phyloP scores from a whole-genome alignment of 2,113 vertebrate species.

The Elaphurus davidianus region DNA sequence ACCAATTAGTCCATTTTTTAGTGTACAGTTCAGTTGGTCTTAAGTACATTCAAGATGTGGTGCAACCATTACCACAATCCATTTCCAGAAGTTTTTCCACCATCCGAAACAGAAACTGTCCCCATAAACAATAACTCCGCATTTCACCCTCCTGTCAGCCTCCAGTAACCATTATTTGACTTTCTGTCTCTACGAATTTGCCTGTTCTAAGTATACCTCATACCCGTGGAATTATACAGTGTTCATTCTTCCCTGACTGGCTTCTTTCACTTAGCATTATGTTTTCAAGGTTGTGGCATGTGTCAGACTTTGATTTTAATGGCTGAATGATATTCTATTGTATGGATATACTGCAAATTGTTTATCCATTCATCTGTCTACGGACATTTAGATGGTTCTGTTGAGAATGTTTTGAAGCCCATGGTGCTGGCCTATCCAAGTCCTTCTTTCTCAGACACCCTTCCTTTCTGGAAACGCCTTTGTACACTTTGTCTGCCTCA shows the following conservation, averaged over 20 bases:
- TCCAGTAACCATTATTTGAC: not conserved
- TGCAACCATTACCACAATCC: not conserved
- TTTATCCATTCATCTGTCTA: not conserved
- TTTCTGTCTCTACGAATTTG: not conserved
- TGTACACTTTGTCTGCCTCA: not conserved
- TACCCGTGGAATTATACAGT: not conserved
- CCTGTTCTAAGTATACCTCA: not conserved
- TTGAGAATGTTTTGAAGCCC: not conserved
- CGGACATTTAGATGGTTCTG: not conserved
- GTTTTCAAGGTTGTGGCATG: not conserved
- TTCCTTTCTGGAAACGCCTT: not conserved
- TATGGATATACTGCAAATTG: no score
- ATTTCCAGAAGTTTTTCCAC: not conserved
- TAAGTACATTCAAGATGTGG: not conserved
- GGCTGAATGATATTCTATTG: not conserved
- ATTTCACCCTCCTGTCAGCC: not conserved
- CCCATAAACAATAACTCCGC: not conserved
- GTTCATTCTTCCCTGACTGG: not conserved
- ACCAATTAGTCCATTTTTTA: not conserved
- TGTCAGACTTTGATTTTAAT: not conserved
- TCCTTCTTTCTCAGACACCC: not conserved
- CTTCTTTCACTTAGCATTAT: not conserved
- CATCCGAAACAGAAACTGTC: not conserved
- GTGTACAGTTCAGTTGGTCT: not conserved
- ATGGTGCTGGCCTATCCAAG: not conserved